Conservation (phyloP, 2,797 vertebrate species). For the Channallabes apus region DNA sequence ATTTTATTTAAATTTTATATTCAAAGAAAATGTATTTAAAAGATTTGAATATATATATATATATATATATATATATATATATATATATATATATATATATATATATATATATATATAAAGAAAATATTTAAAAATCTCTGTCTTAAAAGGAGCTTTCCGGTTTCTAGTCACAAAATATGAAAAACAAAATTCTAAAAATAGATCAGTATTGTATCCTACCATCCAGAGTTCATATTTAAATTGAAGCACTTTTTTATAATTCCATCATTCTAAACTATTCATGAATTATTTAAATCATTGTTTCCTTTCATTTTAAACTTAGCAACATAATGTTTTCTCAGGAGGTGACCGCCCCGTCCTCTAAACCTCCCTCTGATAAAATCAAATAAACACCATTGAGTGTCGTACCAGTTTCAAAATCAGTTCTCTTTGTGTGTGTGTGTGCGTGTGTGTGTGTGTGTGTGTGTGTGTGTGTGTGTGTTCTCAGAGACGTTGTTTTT, state of each 20-base stretch:
- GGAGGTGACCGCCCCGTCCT: constrained; percentile 46
- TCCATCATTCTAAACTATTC: not conserved
- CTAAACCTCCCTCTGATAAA: constrained; percentile 47
- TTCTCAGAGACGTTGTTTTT: not conserved
- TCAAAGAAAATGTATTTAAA: not conserved
- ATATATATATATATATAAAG: no score
- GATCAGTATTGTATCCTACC: no score
- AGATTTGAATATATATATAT: no score
- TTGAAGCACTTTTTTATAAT: not conserved
- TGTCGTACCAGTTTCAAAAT: constrained; percentile 7
- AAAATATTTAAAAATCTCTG: not conserved
- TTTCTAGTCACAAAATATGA: no score
- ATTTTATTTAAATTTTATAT: not conserved
- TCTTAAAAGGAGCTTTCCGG: no score
- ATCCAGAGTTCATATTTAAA: not conserved
- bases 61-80: no score
- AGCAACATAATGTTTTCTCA: constrained; percentile 48
- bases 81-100: no score
- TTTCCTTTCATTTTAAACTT: not conserved
- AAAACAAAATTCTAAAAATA: no score
- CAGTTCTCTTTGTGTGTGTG: not conserved
- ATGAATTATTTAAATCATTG: not conserved
- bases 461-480: no score
- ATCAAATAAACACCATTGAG: constrained; percentile 34
- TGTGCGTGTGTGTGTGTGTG: no score